Conservation (phyloP, 1,140 invertebrate species). For the Drosophila orosa region DNA sequence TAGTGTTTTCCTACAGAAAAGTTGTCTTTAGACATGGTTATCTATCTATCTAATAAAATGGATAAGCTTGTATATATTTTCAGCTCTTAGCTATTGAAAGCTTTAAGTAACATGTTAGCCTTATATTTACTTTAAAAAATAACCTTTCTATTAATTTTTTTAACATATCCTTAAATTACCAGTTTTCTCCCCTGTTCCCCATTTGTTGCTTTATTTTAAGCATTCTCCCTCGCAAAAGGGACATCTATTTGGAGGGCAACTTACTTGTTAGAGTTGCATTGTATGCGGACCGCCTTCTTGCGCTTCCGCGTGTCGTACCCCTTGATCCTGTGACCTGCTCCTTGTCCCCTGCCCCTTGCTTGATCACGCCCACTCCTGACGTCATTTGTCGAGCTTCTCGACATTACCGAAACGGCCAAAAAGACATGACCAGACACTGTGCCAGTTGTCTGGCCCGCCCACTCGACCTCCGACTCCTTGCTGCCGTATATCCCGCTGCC, state of each 20-base stretch:
- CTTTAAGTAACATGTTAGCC: background rate
- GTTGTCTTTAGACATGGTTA: background rate
- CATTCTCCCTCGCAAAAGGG: conserved; percentile 2
- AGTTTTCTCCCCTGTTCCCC: background rate
- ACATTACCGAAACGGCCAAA: conserved; percentile 24
- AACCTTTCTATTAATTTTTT: background rate
- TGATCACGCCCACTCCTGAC: conserved; percentile 59
- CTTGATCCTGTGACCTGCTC: conserved; percentile 7
- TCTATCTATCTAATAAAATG: background rate
- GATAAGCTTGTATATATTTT: too few relatives aligned
- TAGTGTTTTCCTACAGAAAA: too few relatives aligned
- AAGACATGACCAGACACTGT: conserved; percentile 46
- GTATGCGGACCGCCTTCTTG: conserved; percentile 54
- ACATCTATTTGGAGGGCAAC: conserved; percentile 23
- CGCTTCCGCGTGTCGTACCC: conserved; percentile 18
- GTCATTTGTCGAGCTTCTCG: conserved; percentile 75
- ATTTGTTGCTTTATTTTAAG: background rate
- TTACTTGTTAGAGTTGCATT: conserved; percentile 54
- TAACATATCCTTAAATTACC: background rate
- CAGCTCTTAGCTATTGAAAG: background rate
- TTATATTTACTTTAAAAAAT: background rate
- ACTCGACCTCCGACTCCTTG: conserved; percentile 18
- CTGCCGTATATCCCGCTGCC: background rate
- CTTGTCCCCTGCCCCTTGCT: background rate
- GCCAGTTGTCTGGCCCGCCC: conserved; percentile 35